Conservation (phyloP, 2,888 invertebrate genomes). For the Scaptomyza tumidula region DNA sequence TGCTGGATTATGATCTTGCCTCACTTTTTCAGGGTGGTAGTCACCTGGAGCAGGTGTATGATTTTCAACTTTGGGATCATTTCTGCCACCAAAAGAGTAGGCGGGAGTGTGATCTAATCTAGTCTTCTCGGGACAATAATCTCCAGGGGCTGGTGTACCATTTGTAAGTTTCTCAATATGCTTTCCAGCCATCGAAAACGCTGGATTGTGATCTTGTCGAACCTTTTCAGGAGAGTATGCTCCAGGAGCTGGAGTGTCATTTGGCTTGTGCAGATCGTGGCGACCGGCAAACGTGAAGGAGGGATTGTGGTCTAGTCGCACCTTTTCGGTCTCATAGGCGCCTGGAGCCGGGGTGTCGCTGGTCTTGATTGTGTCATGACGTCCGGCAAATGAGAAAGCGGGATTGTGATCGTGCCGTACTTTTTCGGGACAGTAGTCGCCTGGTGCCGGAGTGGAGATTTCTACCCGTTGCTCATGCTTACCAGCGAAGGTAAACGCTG, state of each 20-base stretch:
- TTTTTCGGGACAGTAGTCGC: conserved; percentile 88
- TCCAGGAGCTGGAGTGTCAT: conserved; percentile 88
- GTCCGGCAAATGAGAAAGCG: conserved; percentile 89
- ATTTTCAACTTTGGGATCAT: conserved; percentile 68
- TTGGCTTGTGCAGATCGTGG: conserved; percentile 86
- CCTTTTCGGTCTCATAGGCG: conserved; percentile 87
- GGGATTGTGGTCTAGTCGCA: conserved; percentile 85
- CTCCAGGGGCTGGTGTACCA: neutral
- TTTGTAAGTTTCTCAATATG: conserved; percentile 70
- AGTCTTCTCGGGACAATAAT: conserved; percentile 86
- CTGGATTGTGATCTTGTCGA: conserved; percentile 85
- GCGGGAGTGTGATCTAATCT: conserved; percentile 87
- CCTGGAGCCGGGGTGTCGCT: conserved; percentile 88
- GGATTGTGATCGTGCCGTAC: conserved; percentile 86
- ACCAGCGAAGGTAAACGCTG: conserved; percentile 88
- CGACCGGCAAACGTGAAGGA: conserved; percentile 88
- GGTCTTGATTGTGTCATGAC: conserved; percentile 81
- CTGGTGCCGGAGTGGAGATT: conserved; percentile 88
- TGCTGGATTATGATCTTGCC: conserved; percentile 85
- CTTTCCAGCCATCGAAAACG: conserved; percentile 85
- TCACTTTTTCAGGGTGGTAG: conserved; percentile 86
- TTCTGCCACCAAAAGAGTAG: conserved; percentile 85
- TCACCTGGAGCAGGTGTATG: conserved; percentile 88
- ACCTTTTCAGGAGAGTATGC: conserved; percentile 85
- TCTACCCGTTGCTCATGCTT: conserved; percentile 85